phyloP scores from a whole-genome alignment of 2,797 vertebrate species.

The Macropus fuliginosus region DNA sequence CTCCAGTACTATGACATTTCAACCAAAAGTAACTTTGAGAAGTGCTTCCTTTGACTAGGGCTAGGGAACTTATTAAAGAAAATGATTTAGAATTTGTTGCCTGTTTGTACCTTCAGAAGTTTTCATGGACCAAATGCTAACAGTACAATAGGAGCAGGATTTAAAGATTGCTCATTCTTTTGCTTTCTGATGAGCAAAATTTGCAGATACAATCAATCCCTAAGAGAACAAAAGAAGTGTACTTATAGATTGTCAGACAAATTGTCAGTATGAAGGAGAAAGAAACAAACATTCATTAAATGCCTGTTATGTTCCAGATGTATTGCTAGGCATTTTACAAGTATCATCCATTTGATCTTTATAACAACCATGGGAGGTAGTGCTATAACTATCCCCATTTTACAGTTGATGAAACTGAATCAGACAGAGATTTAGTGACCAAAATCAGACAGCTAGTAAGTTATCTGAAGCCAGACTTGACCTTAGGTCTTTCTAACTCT shows the following conservation, averaged over 20 bases:
- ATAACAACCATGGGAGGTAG: background rate
- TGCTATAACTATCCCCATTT: background rate
- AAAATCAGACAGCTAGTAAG: background rate
- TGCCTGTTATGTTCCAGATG: background rate
- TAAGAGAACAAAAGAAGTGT: background rate
- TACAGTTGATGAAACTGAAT: background rate
- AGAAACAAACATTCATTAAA: background rate
- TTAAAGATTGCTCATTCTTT: slow-evolving; percentile 83
- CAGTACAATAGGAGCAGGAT: slow-evolving; percentile 82
- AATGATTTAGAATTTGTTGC: slow-evolving; percentile 84
- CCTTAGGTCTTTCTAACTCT: background rate
- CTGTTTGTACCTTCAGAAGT: slow-evolving; percentile 82
- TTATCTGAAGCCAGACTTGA: background rate
- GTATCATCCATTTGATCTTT: no score
- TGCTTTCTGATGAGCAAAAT: slow-evolving; percentile 79
- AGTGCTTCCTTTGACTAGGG: slow-evolving; percentile 83
- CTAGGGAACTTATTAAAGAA: slow-evolving; percentile 84
- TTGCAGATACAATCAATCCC: background rate
- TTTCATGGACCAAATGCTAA: slow-evolving; percentile 83
- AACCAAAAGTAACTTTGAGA: slow-evolving; percentile 85
- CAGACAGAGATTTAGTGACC: background rate
- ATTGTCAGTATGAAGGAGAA: background rate
- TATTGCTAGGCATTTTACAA: background rate
- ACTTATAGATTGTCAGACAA: background rate
- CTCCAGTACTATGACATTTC: slow-evolving; percentile 87